phyloP scores from a whole-genome alignment of 2,888 invertebrate species.

The Myopa testacea region DNA sequence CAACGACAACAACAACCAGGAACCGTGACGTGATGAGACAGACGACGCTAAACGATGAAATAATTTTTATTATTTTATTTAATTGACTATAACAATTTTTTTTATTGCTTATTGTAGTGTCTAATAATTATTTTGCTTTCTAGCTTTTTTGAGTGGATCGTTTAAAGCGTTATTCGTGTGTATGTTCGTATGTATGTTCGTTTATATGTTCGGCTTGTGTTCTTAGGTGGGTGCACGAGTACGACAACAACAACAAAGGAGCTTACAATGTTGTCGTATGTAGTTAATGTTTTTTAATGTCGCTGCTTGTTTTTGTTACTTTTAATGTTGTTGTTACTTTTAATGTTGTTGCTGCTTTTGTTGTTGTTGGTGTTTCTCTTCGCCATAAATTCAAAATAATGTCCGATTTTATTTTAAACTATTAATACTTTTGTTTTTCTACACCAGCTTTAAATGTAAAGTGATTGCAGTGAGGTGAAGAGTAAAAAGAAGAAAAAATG shows the following conservation, averaged over 20 bases:
- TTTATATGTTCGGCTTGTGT: not conserved
- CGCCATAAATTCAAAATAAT: constrained; percentile 34
- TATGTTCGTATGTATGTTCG: not conserved
- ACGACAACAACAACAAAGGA: constrained; percentile 15
- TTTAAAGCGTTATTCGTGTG: not conserved
- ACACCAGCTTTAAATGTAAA: not conserved
- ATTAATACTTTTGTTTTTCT: constrained; percentile 3
- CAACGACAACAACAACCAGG: constrained; percentile 44
- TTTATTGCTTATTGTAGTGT: constrained; percentile 51
- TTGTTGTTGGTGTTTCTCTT: too few species aligned
- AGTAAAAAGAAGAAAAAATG: too few species aligned
- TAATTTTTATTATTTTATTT: constrained; percentile 57
- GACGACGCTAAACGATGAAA: constrained; percentile 30
- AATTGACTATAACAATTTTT: constrained; percentile 61
- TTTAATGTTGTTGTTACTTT: too few species aligned
- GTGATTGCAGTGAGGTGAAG: not conserved
- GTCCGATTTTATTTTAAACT: constrained; percentile 26
- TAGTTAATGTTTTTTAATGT: not conserved
- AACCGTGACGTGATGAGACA: constrained; percentile 36
- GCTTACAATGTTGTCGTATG: not conserved
- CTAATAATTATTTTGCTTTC: constrained; percentile 30
- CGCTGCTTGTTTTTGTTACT: not conserved
- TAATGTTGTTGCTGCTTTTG: constrained; percentile 27
- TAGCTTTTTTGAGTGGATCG: constrained; percentile 13
- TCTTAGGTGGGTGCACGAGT: not conserved